phyloP scores from a whole-genome alignment of 2,797 vertebrate genomes.

The Coilia nasus region DNA sequence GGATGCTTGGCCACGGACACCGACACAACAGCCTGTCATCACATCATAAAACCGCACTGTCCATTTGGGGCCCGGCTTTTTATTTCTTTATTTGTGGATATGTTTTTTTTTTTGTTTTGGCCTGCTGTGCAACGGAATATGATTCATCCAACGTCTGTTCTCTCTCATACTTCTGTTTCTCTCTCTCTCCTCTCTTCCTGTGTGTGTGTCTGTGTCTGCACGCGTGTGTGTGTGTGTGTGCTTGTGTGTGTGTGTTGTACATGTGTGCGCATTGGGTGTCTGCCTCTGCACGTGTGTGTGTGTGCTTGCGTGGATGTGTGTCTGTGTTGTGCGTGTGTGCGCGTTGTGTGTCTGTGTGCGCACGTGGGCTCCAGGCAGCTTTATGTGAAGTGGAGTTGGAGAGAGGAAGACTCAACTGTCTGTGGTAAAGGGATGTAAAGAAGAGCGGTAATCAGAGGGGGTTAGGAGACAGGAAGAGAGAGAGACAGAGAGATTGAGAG shows the following conservation, averaged over 20 bases:
- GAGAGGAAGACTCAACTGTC: neutral
- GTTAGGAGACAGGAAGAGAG: neutral
- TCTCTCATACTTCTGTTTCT: neutral
- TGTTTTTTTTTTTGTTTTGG: neutral
- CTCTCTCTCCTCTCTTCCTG: neutral
- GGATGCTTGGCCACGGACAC: neutral
- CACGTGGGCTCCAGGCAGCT: too few species aligned
- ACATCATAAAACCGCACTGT: neutral
- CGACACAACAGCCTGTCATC: slow-evolving; percentile 6
- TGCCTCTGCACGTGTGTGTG: neutral
- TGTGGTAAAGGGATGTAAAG: neutral
- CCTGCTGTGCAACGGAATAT: neutral
- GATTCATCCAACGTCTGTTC: neutral
- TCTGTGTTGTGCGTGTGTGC: too few species aligned
- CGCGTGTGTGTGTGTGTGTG: neutral
- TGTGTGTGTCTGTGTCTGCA: neutral
- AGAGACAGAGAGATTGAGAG: too few species aligned
- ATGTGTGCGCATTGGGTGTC: neutral
- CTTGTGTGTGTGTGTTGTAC: too few species aligned
- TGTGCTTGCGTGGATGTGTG: neutral
- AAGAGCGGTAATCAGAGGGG: slow-evolving; percentile 20
- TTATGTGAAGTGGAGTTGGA: neutral
- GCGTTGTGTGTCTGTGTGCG: too few species aligned
- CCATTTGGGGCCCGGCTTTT: neutral
- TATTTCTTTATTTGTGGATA: neutral